Evolutionary conservation across 1,140 invertebrate genomes (phyloP).

Genomic region (Drosophila lacteicornis): DNA sequence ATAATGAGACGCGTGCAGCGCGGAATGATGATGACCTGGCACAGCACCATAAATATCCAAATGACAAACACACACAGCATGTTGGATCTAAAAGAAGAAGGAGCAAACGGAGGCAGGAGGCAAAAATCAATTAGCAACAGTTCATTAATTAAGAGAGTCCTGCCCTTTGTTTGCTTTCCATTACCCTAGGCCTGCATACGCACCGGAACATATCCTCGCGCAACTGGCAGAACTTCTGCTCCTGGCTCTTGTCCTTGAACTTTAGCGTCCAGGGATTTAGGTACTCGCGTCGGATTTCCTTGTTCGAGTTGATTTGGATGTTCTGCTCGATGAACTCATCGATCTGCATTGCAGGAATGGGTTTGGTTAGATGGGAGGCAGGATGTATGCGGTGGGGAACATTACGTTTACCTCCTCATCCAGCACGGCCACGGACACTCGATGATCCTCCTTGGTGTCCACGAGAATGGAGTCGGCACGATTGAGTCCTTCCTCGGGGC

Average conservation of each 20-base stretch:
- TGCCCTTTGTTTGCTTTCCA: conserved; percentile 46
- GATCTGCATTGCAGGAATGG: conserved; percentile 86
- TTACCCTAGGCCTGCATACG: conserved; percentile 49
- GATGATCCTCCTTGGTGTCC: conserved; percentile 73
- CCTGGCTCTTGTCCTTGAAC: conserved; percentile 89
- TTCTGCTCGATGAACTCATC: conserved; percentile 95
- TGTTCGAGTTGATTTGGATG: conserved; percentile 97
- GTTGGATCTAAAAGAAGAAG: conserved; percentile 89
- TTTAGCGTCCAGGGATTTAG: conserved; percentile 94
- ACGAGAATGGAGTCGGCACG: conserved; percentile 75
- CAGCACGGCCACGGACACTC: conserved; percentile 72
- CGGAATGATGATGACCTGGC: conserved; percentile 92
- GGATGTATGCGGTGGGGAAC: background rate
- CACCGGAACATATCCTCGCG: conserved; percentile 95
- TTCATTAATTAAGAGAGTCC: conserved; percentile 72
- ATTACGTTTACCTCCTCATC: conserved; percentile 74
- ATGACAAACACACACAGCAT: conserved; percentile 96
- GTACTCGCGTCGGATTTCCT: conserved; percentile 94
- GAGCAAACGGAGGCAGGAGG: background rate
- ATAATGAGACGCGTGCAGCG: conserved; percentile 87
- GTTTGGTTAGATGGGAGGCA: background rate
- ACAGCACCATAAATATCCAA: conserved; percentile 94
- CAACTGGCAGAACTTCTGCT: conserved; percentile 90
- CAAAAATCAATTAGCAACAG: conserved; percentile 74
- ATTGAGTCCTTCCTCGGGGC: conserved; percentile 73